Percentiles rank a stretch among this genome's conserved stretches.
These are phyloP conservation scores for Caenorhabditis japonica DNA, from an alignment of 2,888 invertebrate species.

Conservation along the genomic window DNA sequence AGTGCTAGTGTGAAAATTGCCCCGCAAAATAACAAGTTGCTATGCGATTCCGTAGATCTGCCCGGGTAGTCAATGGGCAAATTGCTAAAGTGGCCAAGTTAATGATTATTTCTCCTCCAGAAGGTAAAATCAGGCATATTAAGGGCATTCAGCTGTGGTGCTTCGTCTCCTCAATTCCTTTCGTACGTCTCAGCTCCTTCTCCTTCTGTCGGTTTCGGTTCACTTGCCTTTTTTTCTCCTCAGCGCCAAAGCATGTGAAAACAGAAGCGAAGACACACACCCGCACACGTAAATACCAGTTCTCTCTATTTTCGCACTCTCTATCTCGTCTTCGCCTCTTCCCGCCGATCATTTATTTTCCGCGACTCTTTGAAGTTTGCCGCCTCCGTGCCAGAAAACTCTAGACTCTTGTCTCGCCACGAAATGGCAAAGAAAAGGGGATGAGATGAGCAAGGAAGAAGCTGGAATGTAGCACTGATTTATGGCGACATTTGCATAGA, in stretches of 20 bases:
- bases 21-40: too few species aligned
- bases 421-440: background rate
- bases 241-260: conserved; percentile 6
- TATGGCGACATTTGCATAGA: conserved; percentile 10
- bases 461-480: conserved; percentile 7
- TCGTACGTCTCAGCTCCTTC: too few species aligned
- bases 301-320: conserved; percentile 4
- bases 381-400: conserved; percentile 46
- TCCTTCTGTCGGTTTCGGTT: conserved; percentile 1
- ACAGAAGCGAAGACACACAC: conserved; percentile 15
- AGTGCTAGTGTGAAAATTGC: too few species aligned
- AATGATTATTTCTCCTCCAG: too few species aligned
- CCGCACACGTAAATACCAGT: conserved; percentile 21
- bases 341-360: conserved; percentile 44
- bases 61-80: too few species aligned
- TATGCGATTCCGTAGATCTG: too few species aligned
- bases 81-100: too few species aligned
- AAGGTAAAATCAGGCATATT: too few species aligned
- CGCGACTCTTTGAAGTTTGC: conserved; percentile 29
- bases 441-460: conserved; percentile 1
- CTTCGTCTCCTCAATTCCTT: too few species aligned
- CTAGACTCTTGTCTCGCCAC: background rate
- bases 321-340: conserved; percentile 9
- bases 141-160: too few species aligned
- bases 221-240: conserved; percentile 4